Conservation (phyloP, 2,888 invertebrate species). For the Strigamia maritima region DNA sequence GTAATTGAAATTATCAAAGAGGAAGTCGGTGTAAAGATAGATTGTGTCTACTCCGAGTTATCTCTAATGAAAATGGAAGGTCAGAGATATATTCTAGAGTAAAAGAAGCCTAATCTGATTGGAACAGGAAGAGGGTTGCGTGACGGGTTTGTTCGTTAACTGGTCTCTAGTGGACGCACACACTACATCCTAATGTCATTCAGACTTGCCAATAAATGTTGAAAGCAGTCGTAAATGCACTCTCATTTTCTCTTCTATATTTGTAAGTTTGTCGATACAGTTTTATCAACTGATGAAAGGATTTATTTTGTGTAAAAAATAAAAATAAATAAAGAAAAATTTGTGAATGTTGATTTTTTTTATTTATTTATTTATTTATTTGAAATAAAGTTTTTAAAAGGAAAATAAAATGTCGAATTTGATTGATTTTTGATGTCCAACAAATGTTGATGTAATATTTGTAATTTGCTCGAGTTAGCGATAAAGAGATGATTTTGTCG, state of each 20-base stretch:
- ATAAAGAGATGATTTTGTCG: conserved; percentile 9
- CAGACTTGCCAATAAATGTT: conserved; percentile 32
- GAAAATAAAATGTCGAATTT: neutral
- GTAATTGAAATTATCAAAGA: conserved; percentile 20
- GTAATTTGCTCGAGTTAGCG: neutral
- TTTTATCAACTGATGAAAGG: conserved; percentile 5
- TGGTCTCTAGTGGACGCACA: conserved; percentile 31
- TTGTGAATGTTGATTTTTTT: neutral
- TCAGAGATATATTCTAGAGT: neutral
- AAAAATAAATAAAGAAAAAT: neutral
- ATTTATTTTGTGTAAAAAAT: neutral
- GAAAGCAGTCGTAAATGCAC: conserved; percentile 7
- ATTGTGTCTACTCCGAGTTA: neutral
- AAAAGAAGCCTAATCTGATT: conserved; percentile 30
- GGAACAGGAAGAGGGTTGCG: conserved; percentile 26
- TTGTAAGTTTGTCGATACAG: conserved; percentile 17
- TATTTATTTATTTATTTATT: neutral
- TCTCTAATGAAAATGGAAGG: conserved; percentile 27
- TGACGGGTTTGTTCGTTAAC: conserved; percentile 29
- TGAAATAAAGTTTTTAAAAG: no score
- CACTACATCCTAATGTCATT: conserved; percentile 34
- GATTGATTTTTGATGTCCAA: conserved; percentile 12
- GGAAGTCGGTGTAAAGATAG: neutral
- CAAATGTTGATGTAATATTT: conserved; percentile 19
- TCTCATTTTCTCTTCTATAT: neutral